These are phyloP conservation scores for Drosophila lacicola DNA, from an alignment of 2,888 invertebrate species.

Conservation along the genomic window DNA sequence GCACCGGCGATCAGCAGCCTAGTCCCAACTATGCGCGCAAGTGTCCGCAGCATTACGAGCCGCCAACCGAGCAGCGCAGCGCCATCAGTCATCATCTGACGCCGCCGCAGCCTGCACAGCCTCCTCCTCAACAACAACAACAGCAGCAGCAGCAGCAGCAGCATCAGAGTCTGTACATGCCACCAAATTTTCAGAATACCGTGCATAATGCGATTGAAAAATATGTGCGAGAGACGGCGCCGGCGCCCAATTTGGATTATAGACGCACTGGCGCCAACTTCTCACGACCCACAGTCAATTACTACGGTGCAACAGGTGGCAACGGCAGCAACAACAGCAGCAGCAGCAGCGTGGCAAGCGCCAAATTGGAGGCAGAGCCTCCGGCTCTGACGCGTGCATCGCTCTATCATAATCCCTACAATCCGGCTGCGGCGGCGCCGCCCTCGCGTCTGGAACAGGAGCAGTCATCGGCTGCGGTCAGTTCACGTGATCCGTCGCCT, in stretches of 20 bases:
- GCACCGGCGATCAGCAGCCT: constrained; percentile 74
- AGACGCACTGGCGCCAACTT: constrained; percentile 18
- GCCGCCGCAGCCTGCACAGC: constrained; percentile 14
- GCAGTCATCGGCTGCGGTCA: background rate
- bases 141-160: constrained; percentile 25
- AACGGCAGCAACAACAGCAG: constrained; percentile 10
- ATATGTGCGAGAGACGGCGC: constrained; percentile 62
- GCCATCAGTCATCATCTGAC: constrained; percentile 22
- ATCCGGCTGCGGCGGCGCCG: constrained; percentile 42
- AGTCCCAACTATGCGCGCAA: constrained; percentile 82
- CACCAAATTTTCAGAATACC: constrained; percentile 75
- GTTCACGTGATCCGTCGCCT: constrained; percentile 37
- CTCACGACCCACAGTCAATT: constrained; percentile 17
- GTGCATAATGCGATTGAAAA: constrained; percentile 74
- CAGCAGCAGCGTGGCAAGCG: constrained; percentile 26
- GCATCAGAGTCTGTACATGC: constrained; percentile 79
- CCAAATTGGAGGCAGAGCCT: constrained; percentile 61
- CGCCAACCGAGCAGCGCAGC: constrained; percentile 60
- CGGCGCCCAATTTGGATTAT: constrained; percentile 66
- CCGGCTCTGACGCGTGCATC: constrained; percentile 52
- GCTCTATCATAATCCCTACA: constrained; percentile 80
- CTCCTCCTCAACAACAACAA: constrained; percentile 2
- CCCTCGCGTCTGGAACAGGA: constrained; percentile 20
- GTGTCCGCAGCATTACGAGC: constrained; percentile 79
- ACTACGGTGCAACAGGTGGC: constrained; percentile 32